These are phyloP conservation scores for Sphyrna mokarran DNA, from an alignment of 2,113 vertebrate genomes.

Conservation along the genomic window DNA sequence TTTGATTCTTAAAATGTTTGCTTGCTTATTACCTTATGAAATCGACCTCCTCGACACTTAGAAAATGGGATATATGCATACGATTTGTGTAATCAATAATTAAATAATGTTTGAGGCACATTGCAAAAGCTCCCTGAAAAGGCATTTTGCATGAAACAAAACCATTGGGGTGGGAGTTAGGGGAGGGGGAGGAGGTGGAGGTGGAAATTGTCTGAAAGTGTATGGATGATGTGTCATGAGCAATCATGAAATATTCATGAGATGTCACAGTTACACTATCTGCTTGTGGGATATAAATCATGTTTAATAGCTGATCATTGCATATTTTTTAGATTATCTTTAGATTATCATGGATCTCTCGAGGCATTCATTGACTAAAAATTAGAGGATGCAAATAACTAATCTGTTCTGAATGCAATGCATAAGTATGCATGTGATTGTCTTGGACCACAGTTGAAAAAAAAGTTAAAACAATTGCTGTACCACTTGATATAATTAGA, in stretches of 20 bases:
- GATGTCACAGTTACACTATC: background rate
- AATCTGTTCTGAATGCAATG: background rate
- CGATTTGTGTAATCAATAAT: background rate
- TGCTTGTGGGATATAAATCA: background rate
- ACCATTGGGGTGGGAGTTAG: background rate
- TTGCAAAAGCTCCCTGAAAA: background rate
- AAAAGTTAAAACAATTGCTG: background rate
- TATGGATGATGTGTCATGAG: background rate
- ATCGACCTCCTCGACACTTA: background rate
- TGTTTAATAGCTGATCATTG: background rate
- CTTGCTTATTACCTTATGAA: background rate
- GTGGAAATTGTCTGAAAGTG: background rate
- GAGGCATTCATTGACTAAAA: background rate
- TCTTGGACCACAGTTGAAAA: background rate
- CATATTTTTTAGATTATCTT: background rate
- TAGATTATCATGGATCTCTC: background rate
- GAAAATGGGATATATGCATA: slow-evolving; percentile 7
- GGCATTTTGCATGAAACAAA: background rate
- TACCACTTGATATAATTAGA: background rate
- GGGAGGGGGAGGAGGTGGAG: too few relatives aligned
- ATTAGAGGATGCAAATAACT: background rate
- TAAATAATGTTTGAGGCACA: background rate
- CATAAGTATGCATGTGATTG: background rate
- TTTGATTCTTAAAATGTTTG: background rate
- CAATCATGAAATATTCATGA: background rate